Conservation (phyloP, 2,113 vertebrate species). For the Athene cunicularia region DNA sequence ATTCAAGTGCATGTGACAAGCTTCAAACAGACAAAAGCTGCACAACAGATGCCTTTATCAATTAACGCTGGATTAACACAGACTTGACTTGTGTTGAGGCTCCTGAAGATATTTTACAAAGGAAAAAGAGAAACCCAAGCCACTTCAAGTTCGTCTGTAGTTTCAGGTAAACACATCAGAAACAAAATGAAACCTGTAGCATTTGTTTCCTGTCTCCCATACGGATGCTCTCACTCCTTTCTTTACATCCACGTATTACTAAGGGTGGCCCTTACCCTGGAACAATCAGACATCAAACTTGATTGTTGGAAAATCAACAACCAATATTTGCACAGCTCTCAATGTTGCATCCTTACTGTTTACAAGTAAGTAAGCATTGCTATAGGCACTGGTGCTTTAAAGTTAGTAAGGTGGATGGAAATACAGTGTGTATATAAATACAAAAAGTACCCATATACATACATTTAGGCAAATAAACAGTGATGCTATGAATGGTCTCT, state of each 20-base stretch:
- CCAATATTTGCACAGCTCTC: constrained; percentile 43
- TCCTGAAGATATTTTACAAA: not conserved
- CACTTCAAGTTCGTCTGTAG: not conserved
- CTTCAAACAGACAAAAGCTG: not conserved
- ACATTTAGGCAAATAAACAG: constrained; percentile 40
- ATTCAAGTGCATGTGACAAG: not conserved
- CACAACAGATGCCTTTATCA: not conserved
- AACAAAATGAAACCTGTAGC: not conserved
- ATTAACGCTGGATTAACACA: not conserved
- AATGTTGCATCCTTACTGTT: constrained; percentile 32
- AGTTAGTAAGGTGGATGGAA: constrained; percentile 44
- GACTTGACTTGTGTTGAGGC: not conserved
- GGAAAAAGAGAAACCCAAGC: not conserved
- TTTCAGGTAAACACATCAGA: not conserved
- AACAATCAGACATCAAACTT: not conserved
- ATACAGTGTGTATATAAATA: not conserved
- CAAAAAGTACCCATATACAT: not conserved
- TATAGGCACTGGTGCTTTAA: constrained; percentile 70
- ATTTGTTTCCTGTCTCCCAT: not conserved
- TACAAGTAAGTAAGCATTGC: constrained; percentile 50
- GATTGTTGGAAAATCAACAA: constrained; percentile 64
- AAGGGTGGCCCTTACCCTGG: not conserved
- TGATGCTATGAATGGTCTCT: constrained; percentile 25
- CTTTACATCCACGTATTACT: not conserved
- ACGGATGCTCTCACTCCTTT: not conserved